phyloP scores from a whole-genome alignment of 2,797 vertebrate genomes.

The Hephaestus fuliginosus region DNA sequence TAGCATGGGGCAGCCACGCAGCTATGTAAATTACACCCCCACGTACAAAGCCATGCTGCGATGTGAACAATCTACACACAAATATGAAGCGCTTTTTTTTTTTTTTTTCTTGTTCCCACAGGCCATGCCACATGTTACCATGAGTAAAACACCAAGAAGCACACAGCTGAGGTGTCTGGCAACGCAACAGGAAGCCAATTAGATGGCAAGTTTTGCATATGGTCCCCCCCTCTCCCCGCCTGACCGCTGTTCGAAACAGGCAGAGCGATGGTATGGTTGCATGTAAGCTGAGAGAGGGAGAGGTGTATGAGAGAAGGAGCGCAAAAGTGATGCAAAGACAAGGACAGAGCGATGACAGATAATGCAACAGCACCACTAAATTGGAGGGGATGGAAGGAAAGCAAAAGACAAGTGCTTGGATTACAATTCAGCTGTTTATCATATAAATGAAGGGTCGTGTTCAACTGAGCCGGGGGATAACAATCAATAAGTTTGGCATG shows the following conservation, averaged over 20 bases:
- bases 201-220: constrained; percentile 41
- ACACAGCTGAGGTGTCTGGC: constrained; percentile 40
- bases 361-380: constrained; percentile 45
- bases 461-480: constrained; percentile 59
- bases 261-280: not conserved
- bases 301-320: not conserved
- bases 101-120: constrained; percentile 4
- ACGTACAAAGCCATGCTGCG: constrained; percentile 3
- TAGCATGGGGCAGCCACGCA: not conserved
- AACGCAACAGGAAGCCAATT: constrained; percentile 51
- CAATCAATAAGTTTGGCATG: constrained; percentile 60
- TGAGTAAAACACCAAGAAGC: constrained; percentile 19
- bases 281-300: not conserved
- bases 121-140: constrained; percentile 40
- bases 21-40: constrained; percentile 24
- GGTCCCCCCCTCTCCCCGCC: constrained; percentile 16
- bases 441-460: constrained; percentile 73
- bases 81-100: constrained; percentile 8
- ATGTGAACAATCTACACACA: constrained; percentile 32
- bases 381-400: constrained; percentile 37
- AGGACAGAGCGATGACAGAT: constrained; percentile 26
- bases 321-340: not conserved
- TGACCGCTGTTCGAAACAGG: constrained; percentile 18
- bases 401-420: constrained; percentile 59
- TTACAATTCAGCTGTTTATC: constrained; percentile 73